These are phyloP conservation scores for Macropodus opercularis DNA, from an alignment of 2,797 vertebrate species.

Conservation along the genomic window DNA sequence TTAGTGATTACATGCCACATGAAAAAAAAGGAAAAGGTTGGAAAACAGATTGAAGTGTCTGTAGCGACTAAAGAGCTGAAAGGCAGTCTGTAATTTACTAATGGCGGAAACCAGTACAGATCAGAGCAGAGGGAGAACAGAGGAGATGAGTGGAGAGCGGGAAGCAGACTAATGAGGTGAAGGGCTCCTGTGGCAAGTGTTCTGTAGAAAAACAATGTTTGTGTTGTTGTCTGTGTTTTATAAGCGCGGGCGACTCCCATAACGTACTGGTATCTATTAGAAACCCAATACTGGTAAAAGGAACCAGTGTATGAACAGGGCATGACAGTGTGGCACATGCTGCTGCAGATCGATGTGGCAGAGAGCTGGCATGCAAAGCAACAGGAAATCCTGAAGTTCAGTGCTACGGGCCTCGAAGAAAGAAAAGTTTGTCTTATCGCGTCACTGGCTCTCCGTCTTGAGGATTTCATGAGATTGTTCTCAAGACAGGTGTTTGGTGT, in stretches of 20 bases:
- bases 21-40: slow-evolving; percentile 4
- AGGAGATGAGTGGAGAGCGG: slow-evolving; percentile 11
- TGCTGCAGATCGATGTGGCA: slow-evolving; percentile 29
- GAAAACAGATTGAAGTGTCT: slow-evolving; percentile 28
- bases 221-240: background rate
- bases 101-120: slow-evolving; percentile 31
- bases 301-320: slow-evolving; percentile 12
- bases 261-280: slow-evolving; percentile 4
- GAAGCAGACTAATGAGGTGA: slow-evolving; percentile 29
- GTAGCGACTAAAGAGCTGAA: slow-evolving; percentile 51
- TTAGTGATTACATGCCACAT: slow-evolving; percentile 49
- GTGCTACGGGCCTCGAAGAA: slow-evolving; percentile 29
- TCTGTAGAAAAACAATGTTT: slow-evolving; percentile 10
- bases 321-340: slow-evolving; percentile 39
- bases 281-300: slow-evolving; percentile 4
- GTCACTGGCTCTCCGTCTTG: slow-evolving; percentile 1
- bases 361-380: slow-evolving; percentile 35
- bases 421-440: slow-evolving; percentile 11
- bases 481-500: background rate
- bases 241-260: background rate
- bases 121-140: slow-evolving; percentile 32
- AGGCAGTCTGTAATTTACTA: slow-evolving; percentile 30
- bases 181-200: slow-evolving; percentile 61
- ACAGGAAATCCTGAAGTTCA: slow-evolving; percentile 1
- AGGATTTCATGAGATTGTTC: background rate